Conservation (phyloP, 1,140 invertebrate species). For the Danaus plexippus region DNA sequence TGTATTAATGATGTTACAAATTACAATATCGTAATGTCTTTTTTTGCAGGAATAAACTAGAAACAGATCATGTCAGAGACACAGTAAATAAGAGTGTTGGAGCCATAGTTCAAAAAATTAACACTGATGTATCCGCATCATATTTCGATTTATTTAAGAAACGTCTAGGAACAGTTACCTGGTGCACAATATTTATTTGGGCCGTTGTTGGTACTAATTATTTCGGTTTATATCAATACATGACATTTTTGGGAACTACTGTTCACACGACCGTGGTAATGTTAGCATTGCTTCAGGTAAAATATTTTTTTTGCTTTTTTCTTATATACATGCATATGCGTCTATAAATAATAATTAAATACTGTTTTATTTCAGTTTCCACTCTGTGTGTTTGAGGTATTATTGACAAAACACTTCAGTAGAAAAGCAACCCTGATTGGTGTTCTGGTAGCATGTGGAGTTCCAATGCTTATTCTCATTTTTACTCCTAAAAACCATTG, state of each 20-base stretch:
- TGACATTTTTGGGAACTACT: constrained; percentile 28
- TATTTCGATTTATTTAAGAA: constrained; percentile 36
- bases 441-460: constrained; percentile 8
- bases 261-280: constrained; percentile 28
- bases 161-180: constrained; percentile 19
- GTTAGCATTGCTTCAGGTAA: constrained; percentile 35
- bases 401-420: constrained; percentile 27
- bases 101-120: constrained; percentile 19
- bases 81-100: constrained; percentile 24
- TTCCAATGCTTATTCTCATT: constrained; percentile 28
- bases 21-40: too few relatives aligned
- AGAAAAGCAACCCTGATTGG: constrained; percentile 22
- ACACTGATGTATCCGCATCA: constrained; percentile 13
- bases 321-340: constrained; percentile 4
- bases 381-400: constrained; percentile 9
- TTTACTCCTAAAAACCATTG: constrained; percentile 24
- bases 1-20: constrained; percentile 10
- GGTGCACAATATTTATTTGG: constrained; percentile 23
- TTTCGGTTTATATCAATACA: constrained; percentile 39
- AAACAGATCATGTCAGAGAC: constrained; percentile 26
- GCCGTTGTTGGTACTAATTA: constrained; percentile 24
- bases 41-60: constrained; percentile 33
- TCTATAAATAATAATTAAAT: constrained; percentile 3
- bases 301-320: constrained; percentile 2
- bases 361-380: constrained; percentile 17